Conservation (phyloP, 2,797 vertebrate genomes). For the Chaetophractus vellerosus region DNA sequence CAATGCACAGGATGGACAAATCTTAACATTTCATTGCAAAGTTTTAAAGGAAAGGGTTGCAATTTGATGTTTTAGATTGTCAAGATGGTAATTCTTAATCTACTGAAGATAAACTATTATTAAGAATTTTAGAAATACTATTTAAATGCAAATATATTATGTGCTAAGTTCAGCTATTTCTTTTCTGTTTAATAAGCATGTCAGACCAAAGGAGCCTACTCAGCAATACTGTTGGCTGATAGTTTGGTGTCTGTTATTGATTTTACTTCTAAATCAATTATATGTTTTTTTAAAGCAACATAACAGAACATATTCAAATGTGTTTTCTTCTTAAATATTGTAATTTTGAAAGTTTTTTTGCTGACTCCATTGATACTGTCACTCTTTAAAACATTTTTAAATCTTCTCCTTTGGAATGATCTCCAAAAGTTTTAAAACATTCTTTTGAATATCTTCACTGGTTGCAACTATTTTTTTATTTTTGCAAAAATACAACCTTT, state of each 20-base stretch:
- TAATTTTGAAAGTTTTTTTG: not conserved
- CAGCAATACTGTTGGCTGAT: constrained; percentile 67
- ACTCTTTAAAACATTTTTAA: not conserved
- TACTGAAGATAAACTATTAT: constrained; percentile 64
- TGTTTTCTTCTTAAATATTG: not conserved
- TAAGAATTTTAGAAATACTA: constrained; percentile 61
- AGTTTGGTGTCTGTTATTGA: constrained; percentile 61
- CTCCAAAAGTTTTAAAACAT: not conserved
- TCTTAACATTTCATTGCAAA: constrained; percentile 51
- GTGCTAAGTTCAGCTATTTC: constrained; percentile 75
- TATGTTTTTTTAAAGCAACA: not conserved
- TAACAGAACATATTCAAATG: not conserved
- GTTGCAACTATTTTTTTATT: constrained; percentile 44
- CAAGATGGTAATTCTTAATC: constrained; percentile 55
- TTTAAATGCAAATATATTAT: constrained; percentile 67
- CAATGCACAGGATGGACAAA: not conserved
- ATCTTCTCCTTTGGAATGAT: not conserved
- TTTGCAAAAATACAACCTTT: not conserved
- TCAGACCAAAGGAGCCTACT: constrained; percentile 49
- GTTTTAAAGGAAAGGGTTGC: constrained; percentile 58
- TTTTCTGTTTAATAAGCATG: constrained; percentile 65
- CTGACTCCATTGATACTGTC: not conserved
- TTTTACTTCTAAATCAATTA: constrained; percentile 78
- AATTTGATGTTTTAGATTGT: constrained; percentile 63
- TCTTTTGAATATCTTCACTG: not conserved